Base-by-base conservation (phyloP, 2,113 vertebrate genomes). In the Rhinichthys klamathensis region DNA sequence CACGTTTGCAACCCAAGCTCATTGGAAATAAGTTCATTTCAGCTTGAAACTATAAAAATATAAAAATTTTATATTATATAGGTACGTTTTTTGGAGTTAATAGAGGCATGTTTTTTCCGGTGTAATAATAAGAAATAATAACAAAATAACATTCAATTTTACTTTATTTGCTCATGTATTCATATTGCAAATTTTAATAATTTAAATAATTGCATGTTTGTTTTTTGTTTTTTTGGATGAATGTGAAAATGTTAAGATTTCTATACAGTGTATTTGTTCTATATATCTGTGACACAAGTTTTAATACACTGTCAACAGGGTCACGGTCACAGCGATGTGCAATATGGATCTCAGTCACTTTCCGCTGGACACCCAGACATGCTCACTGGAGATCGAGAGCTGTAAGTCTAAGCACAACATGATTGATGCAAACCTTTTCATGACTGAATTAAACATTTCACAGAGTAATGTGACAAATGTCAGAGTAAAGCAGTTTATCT, bases 321-420 rank as follows among this genome's bases (percentile, higher is more conserved):
- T 98, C 18, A 99, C 97, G 0, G 97, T 98, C 75, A 99, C 97
- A 0, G 94, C 97, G 6, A 98, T 98, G 97, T 98, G 97, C 85
- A 98, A 96, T 88, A 99, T 99, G 97, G 97, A 98, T 90, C 97
- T 99, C 49, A 98, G 97, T 82, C 95, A 95, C 23, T 99, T 98
- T 86, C 97, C 97, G 1, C 92, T 99, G 69, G 97, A 99, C 83
- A 98, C 97, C 0, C 97, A 99, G 88, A 97, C 96, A 0, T 99
- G 97, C 85, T 98, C 97, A 0, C 90, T 99, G 88, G 97, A 99
- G 92, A 98, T 98, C 18, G 97, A 99, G 92, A 99, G 97, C 93
- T 98, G 97, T 99, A 93, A 97, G 97, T 97, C 4, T 10, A 16
- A 27, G 21, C 44, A 16, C 4, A 8, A 21, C 44, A 38, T 13